phyloP scores from a whole-genome alignment of 2,113 vertebrate species.

The Eulemur rufifrons region DNA sequence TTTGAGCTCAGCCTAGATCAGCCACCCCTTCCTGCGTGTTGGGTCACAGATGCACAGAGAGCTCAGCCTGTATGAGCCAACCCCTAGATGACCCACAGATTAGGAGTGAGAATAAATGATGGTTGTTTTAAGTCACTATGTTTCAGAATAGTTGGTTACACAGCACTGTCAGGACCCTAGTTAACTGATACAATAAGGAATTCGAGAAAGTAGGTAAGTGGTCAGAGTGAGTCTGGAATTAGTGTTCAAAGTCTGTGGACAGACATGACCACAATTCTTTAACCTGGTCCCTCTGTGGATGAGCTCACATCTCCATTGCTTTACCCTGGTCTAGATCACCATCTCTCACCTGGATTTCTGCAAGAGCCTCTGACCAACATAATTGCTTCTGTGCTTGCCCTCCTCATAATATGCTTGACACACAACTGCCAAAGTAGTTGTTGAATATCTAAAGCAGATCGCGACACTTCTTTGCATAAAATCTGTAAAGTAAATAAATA shows the following conservation, averaged over 20 bases:
- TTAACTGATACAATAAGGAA: not conserved
- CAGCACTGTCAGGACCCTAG: not conserved
- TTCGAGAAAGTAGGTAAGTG: not conserved
- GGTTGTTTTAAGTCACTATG: not conserved
- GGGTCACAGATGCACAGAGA: not conserved
- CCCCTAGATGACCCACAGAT: not conserved
- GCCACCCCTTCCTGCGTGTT: fast-evolving
- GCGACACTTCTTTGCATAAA: not conserved
- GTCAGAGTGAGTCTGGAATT: not conserved
- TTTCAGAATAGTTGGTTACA: not conserved
- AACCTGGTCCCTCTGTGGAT: not conserved
- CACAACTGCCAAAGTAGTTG: not conserved
- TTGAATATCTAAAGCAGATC: not conserved
- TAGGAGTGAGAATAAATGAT: not conserved
- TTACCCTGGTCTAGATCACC: not conserved
- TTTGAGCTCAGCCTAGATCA: not conserved
- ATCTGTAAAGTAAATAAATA: not conserved
- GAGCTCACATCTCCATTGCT: not conserved
- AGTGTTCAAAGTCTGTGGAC: too few relatives aligned
- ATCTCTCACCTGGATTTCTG: not conserved
- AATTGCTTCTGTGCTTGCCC: not conserved
- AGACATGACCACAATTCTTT: not conserved
- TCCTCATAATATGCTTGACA: not conserved
- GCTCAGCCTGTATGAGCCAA: not conserved
- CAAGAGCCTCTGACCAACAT: not conserved